Conservation (phyloP, 2,797 vertebrate species). For the Melanitta fusca region DNA sequence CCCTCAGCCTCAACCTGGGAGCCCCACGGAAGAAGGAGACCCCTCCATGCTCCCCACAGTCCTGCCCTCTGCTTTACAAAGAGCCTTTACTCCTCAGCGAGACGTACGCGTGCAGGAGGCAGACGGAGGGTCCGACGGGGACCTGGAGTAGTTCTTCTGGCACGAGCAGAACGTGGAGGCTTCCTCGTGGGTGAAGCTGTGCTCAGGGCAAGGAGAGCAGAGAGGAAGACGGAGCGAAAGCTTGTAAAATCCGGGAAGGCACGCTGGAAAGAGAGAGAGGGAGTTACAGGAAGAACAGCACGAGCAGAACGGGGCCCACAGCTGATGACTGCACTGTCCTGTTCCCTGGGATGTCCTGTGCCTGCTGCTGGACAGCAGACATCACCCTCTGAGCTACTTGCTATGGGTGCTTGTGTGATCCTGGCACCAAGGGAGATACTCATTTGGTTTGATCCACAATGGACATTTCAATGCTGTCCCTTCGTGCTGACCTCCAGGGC, state of each 20-base stretch:
- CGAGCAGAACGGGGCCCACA: rapidly evolving
- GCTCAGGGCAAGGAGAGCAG: slow-evolving; percentile 92
- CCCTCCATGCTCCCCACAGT: too few relatives aligned
- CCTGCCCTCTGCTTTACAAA: not conserved
- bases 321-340: not conserved
- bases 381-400: not conserved
- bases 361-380: not conserved
- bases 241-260: slow-evolving; percentile 92
- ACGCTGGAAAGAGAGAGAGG: slow-evolving; percentile 81
- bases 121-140: slow-evolving; percentile 89
- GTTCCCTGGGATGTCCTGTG: not conserved
- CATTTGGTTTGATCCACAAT: not conserved
- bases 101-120: slow-evolving; percentile 91
- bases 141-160: slow-evolving; percentile 91
- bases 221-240: slow-evolving; percentile 89
- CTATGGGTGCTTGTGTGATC: not conserved
- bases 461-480: not conserved
- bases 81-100: rapidly evolving
- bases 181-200: slow-evolving; percentile 91
- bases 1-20: rapidly evolving
- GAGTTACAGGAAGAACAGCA: not conserved
- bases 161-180: slow-evolving; percentile 90
- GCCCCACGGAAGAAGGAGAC: rapidly evolving
- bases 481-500: not conserved
- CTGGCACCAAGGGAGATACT: not conserved